Conservation (phyloP, 1,140 invertebrate species). For the Cydia strobilella region DNA sequence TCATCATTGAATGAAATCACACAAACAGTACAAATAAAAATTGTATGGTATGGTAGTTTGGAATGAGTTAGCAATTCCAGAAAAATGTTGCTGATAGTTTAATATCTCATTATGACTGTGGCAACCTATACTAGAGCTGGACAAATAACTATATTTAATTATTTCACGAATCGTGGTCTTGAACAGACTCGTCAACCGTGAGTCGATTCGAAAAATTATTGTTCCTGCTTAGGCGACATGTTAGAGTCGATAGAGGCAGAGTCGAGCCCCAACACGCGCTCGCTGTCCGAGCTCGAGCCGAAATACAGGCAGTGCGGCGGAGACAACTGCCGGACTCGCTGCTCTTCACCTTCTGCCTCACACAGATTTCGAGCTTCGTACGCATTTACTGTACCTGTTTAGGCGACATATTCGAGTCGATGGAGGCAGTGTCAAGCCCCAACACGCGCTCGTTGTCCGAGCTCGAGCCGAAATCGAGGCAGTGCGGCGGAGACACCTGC, state of each 20-base stretch:
- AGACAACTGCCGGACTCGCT: constrained; percentile 82
- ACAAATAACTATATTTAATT: too few species aligned
- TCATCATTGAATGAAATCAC: too few species aligned
- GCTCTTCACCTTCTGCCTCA: constrained; percentile 80
- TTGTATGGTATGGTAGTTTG: too few species aligned
- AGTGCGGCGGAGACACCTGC: constrained; percentile 81
- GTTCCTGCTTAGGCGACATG: constrained; percentile 89
- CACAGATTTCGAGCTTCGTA: constrained; percentile 78
- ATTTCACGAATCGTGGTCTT: too few species aligned
- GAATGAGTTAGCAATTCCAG: too few species aligned
- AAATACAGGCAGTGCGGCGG: constrained; percentile 78
- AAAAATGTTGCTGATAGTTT: too few species aligned
- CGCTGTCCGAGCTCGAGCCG: constrained; percentile 82
- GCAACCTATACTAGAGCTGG: too few species aligned
- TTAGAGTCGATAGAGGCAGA: constrained; percentile 90
- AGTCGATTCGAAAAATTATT: not conserved
- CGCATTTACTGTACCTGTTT: constrained; percentile 81
- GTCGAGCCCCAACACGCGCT: constrained; percentile 95
- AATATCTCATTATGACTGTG: too few species aligned
- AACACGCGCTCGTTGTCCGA: constrained; percentile 92
- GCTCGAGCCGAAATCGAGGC: constrained; percentile 71
- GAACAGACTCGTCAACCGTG: not conserved
- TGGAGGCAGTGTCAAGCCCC: constrained; percentile 92
- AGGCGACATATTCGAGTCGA: constrained; percentile 92
- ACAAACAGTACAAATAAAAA: too few species aligned